These are phyloP conservation scores for Gorsachius goisagi DNA, from an alignment of 2,113 vertebrate species.

Conservation along the genomic window DNA sequence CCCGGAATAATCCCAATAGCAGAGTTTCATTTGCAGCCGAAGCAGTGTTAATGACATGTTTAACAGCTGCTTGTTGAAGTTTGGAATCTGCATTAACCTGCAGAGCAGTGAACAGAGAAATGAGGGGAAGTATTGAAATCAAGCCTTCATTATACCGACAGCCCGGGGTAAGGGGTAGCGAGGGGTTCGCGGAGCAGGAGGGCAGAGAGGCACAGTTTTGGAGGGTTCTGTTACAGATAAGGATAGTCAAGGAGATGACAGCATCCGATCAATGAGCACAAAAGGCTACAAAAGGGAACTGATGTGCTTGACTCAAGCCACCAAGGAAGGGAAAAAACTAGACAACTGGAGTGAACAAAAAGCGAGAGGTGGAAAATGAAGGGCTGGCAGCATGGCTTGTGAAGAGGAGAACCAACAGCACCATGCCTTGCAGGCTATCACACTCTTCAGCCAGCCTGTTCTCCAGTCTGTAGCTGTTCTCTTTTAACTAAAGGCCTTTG, in stretches of 20 bases:
- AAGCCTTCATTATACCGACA: slow-evolving; percentile 83
- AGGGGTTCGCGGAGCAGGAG: slow-evolving; percentile 25
- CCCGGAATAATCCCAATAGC: slow-evolving; percentile 82
- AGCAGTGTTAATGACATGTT: slow-evolving; percentile 88
- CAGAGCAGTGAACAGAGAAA: slow-evolving; percentile 82
- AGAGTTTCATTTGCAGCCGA: slow-evolving; percentile 85
- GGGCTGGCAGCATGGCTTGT: not conserved
- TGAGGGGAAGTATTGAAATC: slow-evolving; percentile 82
- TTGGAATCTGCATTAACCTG: slow-evolving; percentile 90
- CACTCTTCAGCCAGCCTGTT: fast-evolving
- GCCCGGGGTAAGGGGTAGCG: slow-evolving; percentile 68
- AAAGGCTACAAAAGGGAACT: slow-evolving; percentile 23
- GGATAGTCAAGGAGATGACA: slow-evolving; percentile 36
- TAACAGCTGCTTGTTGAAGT: slow-evolving; percentile 90
- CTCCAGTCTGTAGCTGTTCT: not conserved
- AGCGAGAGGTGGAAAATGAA: not conserved
- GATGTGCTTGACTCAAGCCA: not conserved
- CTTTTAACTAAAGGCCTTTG: not conserved
- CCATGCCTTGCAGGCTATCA: fast-evolving
- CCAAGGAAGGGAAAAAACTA: not conserved
- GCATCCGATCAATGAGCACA: slow-evolving; percentile 50
- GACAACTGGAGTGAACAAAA: not conserved
- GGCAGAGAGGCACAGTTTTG: not conserved
- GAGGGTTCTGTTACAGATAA: slow-evolving; percentile 51
- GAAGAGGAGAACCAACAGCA: not conserved